Evolutionary conservation across 2,888 invertebrate species (phyloP).

Genomic region (Meteorus cinctellus): DNA sequence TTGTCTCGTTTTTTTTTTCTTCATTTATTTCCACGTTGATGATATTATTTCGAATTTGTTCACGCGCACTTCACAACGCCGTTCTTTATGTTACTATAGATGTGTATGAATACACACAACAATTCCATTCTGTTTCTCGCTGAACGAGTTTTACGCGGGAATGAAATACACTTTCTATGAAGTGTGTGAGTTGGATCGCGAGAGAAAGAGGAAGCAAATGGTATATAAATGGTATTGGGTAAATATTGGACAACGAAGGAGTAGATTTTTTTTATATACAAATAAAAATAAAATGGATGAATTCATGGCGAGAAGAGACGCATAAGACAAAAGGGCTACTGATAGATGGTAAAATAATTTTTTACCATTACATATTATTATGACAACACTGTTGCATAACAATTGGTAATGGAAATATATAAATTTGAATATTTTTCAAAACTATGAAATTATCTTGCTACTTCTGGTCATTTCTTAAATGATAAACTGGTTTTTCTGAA

Average conservation of each 20-base stretch:
- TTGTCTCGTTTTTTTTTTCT: background rate
- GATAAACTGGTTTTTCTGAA: no score
- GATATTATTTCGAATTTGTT: background rate
- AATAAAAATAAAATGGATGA: no score
- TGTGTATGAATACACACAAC: background rate
- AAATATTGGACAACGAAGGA: background rate
- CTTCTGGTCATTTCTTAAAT: no score
- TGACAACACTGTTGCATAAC: no score
- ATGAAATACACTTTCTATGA: constrained; percentile 24
- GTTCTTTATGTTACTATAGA: background rate
- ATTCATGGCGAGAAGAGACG: no score
- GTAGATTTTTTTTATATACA: background rate
- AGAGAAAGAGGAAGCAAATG: background rate
- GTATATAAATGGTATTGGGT: background rate
- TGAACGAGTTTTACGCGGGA: constrained; percentile 29
- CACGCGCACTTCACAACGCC: background rate
- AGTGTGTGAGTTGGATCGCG: background rate
- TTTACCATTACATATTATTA: no score
- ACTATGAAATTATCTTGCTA: no score
- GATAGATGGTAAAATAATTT: no score
- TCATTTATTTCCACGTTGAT: no score
- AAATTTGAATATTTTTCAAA: no score
- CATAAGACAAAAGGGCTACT: no score
- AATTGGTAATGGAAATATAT: no score
- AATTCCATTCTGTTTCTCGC: background rate